Evolutionary conservation across 2,888 invertebrate species (phyloP).

Genomic region (Cephus pygmeus): DNA sequence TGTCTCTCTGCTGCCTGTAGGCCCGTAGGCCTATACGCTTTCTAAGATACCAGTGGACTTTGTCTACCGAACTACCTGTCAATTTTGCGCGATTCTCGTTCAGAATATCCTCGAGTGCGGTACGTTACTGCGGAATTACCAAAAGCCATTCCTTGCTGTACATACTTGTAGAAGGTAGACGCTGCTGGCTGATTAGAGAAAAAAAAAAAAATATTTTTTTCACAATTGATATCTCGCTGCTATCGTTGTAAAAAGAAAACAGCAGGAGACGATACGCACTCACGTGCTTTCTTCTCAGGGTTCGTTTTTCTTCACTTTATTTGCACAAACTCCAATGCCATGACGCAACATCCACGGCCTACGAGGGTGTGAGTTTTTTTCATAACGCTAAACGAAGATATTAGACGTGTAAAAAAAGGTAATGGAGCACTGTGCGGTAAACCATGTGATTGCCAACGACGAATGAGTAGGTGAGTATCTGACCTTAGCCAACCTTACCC

Average conservation of each 20-base stretch:
- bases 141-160: too few relatives aligned
- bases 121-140: too few relatives aligned
- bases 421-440: constrained; percentile 39
- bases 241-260: not conserved
- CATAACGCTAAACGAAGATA: constrained; percentile 45
- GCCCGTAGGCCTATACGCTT: too few relatives aligned
- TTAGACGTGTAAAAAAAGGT: constrained; percentile 58
- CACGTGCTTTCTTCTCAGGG: not conserved
- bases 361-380: constrained; percentile 6
- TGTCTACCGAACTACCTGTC: too few relatives aligned
- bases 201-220: not conserved
- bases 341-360: not conserved
- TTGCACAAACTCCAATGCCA: not conserved
- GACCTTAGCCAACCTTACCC: not conserved
- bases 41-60: too few relatives aligned
- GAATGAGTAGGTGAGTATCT: constrained; percentile 44
- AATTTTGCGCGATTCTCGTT: too few relatives aligned
- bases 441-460: constrained; percentile 47
- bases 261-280: not conserved
- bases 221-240: not conserved
- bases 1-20: not conserved
- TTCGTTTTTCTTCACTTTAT: not conserved
- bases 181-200: not conserved
- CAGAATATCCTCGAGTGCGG: not conserved
- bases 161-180: not conserved